phyloP scores from a whole-genome alignment of 1,140 invertebrate genomes.

The Drosophila ercepeae region DNA sequence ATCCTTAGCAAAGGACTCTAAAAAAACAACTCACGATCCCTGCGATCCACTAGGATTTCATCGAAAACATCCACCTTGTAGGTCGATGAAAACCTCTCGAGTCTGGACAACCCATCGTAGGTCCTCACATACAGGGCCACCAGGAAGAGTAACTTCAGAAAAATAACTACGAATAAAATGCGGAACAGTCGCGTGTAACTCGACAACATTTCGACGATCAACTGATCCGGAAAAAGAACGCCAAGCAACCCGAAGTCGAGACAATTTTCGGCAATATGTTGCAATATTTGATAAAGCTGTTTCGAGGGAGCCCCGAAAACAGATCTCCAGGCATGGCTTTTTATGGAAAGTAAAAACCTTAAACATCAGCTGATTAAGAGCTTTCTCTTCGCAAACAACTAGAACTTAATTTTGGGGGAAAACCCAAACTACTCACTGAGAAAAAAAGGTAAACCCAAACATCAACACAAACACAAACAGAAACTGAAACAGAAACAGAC shows the following conservation, averaged over 20 bases:
- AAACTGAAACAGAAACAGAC: background rate
- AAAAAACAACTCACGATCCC: constrained; percentile 29
- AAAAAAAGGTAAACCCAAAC: background rate
- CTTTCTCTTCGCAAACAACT: too few relatives aligned
- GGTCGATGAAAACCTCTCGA: background rate
- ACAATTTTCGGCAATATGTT: background rate
- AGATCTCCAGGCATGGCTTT: too few relatives aligned
- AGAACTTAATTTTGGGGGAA: too few relatives aligned
- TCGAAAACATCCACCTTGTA: constrained; percentile 24
- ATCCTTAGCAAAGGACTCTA: background rate
- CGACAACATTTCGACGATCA: constrained; percentile 28
- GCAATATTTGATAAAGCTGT: constrained; percentile 58
- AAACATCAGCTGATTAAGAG: too few relatives aligned
- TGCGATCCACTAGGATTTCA: constrained; percentile 49
- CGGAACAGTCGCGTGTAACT: constrained; percentile 42
- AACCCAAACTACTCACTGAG: too few relatives aligned
- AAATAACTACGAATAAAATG: constrained; percentile 49
- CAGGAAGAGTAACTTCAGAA: constrained; percentile 48
- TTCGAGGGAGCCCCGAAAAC: too few relatives aligned
- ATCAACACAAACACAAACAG: too few relatives aligned
- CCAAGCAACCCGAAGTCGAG: background rate
- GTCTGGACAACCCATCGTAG: background rate
- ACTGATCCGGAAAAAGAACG: constrained; percentile 10
- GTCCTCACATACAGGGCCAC: constrained; percentile 31
- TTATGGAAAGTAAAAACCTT: too few relatives aligned